These are phyloP conservation scores for Mus caroli DNA, from an alignment of 2,797 vertebrate genomes.

Conservation along the genomic window DNA sequence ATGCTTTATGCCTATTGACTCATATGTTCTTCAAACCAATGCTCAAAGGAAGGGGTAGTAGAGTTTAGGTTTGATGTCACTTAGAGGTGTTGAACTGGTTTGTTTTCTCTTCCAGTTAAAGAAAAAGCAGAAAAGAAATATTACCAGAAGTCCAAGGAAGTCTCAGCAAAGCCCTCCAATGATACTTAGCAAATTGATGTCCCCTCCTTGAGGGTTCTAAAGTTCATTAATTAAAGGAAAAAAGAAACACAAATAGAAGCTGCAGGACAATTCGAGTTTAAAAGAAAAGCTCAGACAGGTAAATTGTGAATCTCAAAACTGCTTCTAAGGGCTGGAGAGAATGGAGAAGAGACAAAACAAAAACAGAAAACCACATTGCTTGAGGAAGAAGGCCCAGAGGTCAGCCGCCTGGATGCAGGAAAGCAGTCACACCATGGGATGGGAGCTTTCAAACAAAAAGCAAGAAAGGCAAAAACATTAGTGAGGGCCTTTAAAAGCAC, in stretches of 20 bases:
- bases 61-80: background rate
- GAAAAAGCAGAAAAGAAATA: background rate
- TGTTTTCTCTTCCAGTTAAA: background rate
- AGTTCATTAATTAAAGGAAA: background rate
- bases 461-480: background rate
- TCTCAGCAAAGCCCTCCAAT: background rate
- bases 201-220: too few relatives aligned
- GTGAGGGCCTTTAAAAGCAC: background rate
- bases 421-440: background rate
- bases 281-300: background rate
- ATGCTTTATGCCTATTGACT: background rate
- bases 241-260: background rate
- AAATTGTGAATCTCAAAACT: background rate
- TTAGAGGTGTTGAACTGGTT: background rate
- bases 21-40: background rate
- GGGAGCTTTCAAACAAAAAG: background rate
- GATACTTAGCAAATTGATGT: background rate
- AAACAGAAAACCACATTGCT: background rate
- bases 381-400: too few relatives aligned
- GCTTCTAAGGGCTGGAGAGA: background rate
- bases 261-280: background rate
- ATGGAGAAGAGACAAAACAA: background rate
- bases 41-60: background rate
- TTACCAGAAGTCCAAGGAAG: background rate
- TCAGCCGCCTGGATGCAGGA: background rate